phyloP scores from a whole-genome alignment of 2,888 invertebrate genomes.

The Acanthoscelides obtectus region DNA sequence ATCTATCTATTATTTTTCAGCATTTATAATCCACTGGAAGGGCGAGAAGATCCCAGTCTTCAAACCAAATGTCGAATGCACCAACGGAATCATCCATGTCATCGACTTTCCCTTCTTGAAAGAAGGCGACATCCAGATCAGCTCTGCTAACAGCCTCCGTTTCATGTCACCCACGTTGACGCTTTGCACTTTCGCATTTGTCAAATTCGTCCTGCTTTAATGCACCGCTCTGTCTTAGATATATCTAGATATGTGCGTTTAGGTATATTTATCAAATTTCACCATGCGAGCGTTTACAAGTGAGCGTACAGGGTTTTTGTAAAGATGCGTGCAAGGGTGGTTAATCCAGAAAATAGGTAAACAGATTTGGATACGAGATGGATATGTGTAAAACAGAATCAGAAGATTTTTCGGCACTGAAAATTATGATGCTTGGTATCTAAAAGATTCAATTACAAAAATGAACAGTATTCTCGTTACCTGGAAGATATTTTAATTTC shows the following conservation, averaged over 20 bases:
- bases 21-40: slow-evolving; percentile 81
- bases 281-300: not conserved
- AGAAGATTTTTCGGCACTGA: too few species aligned
- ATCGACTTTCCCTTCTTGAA: slow-evolving; percentile 83
- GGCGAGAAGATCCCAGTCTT: slow-evolving; percentile 78
- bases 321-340: slow-evolving; percentile 6
- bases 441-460: too few species aligned
- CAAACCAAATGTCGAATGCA: slow-evolving; percentile 90
- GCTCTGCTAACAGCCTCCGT: slow-evolving; percentile 38
- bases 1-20: too few species aligned
- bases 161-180: not conserved
- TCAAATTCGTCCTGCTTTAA: slow-evolving; percentile 2
- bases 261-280: not conserved
- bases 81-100: slow-evolving; percentile 93
- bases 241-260: not conserved
- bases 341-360: not conserved
- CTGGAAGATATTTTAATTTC: too few species aligned
- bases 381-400: too few species aligned
- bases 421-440: too few species aligned
- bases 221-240: not conserved
- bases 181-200: not conserved
- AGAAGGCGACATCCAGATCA: slow-evolving; percentile 77
- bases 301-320: slow-evolving; percentile 16
- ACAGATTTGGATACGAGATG: not conserved
- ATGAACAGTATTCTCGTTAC: too few species aligned